These are phyloP conservation scores for Palaemon carinicauda DNA, from an alignment of 1,140 invertebrate genomes.

Conservation along the genomic window DNA sequence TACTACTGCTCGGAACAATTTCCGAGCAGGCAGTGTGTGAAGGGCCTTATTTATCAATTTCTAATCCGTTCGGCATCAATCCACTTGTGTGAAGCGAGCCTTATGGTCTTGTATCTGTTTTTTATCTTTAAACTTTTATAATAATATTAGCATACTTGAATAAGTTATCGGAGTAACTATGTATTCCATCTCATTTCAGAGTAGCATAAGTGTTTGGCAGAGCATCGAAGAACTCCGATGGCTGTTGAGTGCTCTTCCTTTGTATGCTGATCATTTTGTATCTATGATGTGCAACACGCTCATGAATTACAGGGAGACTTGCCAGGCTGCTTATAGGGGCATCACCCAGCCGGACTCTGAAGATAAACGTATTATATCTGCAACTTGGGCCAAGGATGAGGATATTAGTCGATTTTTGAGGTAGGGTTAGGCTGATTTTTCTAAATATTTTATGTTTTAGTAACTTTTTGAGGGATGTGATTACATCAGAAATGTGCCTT, in stretches of 20 bases:
- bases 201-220: constrained; percentile 76
- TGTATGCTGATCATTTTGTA: constrained; percentile 76
- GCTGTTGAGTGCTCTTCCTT: constrained; percentile 76
- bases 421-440: constrained; percentile 64
- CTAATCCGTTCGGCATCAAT: too few species aligned
- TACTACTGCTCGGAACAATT: too few species aligned
- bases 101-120: too few species aligned
- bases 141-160: too few species aligned
- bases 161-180: not conserved
- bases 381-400: constrained; percentile 92
- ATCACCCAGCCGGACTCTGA: constrained; percentile 83
- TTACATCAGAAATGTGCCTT: too few species aligned
- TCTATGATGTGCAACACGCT: constrained; percentile 76
- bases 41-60: too few species aligned
- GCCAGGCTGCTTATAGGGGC: constrained; percentile 77
- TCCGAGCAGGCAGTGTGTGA: too few species aligned
- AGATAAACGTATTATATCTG: constrained; percentile 83
- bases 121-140: too few species aligned
- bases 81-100: too few species aligned
- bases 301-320: constrained; percentile 79
- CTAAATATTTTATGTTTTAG: constrained; percentile 13
- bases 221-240: constrained; percentile 75
- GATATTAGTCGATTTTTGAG: constrained; percentile 91
- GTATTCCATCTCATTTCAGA: constrained; percentile 65
- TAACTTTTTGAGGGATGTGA: too few species aligned